A percentile compares a stretch with the other conserved stretches of the same genome.
Conservation (phyloP, 2,113 vertebrate genomes). For the zebrafish (Danio rerio) region GRCz12tu NC_133189.1:49937001-49937500, state of each 20-base stretch:
- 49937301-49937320: slow-evolving; percentile 40
- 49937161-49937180: background rate
- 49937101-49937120: background rate
- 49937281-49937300: slow-evolving; percentile 26
- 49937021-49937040: too few relatives aligned
- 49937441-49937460: background rate
- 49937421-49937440: background rate
- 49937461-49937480: background rate
- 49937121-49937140: background rate
- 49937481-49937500: background rate
- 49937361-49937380: slow-evolving; percentile 81
- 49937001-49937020: too few relatives aligned
- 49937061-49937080: too few relatives aligned
- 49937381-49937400: background rate
- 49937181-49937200: background rate
- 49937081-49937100: background rate
- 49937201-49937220: background rate
- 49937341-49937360: slow-evolving; percentile 98
- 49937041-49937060: too few relatives aligned
- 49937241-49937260: background rate
- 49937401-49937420: background rate
- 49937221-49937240: background rate
- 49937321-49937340: slow-evolving; percentile 82
- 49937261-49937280: slow-evolving; percentile 7
- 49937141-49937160: background rate